A percentile compares a stretch with the other conserved stretches of the same genome.
Conservation (phyloP, 2,797 vertebrate genomes). For the Thripadectes ignobilis region DNA sequence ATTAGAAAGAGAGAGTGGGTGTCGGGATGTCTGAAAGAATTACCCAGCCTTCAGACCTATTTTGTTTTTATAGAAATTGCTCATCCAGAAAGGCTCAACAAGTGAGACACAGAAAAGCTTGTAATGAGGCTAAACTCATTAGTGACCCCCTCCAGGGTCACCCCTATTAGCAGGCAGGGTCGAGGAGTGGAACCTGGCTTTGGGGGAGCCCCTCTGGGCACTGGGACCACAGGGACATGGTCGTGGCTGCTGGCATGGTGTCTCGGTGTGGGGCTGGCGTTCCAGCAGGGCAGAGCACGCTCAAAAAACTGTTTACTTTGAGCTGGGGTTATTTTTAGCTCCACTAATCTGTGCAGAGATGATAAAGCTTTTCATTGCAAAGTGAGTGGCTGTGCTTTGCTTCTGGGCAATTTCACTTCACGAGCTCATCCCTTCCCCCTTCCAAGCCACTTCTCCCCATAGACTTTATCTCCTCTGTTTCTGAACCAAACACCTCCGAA, state of each 20-base stretch:
- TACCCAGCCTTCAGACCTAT: neutral
- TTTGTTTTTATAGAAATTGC: constrained; percentile 9
- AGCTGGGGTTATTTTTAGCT: constrained; percentile 74
- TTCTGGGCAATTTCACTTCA: constrained; percentile 74
- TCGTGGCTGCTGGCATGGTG: neutral
- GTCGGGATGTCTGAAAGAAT: neutral
- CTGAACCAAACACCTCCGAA: neutral
- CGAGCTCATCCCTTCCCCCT: constrained; percentile 9
- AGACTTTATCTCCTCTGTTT: constrained; percentile 43
- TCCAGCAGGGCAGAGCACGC: constrained; percentile 13
- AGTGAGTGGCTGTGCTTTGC: constrained; percentile 55
- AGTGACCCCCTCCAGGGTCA: neutral
- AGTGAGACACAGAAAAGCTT: neutral
- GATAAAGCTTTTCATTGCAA: constrained; percentile 72
- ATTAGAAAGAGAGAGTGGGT: neutral
- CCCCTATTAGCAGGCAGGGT: neutral
- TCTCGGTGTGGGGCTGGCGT: fast-evolving
- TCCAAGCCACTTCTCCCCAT: neutral
- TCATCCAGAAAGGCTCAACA: constrained; percentile 31
- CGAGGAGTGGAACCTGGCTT: fast-evolving
- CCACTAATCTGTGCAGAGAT: constrained; percentile 73
- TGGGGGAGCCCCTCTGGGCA: neutral
- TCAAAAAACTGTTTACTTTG: constrained; percentile 72
- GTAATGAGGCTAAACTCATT: constrained; percentile 12
- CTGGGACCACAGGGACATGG: neutral